Conservation (phyloP, 2,113 vertebrate species). For the Platycercus adscitus region DNA sequence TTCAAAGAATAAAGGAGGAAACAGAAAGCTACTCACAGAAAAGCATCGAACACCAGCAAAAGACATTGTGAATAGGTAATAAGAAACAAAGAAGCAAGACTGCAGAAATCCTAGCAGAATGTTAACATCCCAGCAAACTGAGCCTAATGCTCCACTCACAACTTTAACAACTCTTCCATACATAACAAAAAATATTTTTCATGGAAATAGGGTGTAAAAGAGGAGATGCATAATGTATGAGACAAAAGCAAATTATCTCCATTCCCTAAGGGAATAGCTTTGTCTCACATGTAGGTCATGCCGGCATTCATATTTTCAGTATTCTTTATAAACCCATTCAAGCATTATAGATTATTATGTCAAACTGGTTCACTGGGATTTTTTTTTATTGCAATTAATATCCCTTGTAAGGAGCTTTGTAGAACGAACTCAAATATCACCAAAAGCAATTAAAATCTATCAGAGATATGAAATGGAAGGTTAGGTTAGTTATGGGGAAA, state of each 20-base stretch:
- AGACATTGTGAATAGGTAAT: not conserved
- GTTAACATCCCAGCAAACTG: not conserved
- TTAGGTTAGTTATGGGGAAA: not conserved
- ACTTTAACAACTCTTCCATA: conserved; percentile 7
- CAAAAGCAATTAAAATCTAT: conserved; percentile 58
- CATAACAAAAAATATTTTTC: conserved; percentile 37
- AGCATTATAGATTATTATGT: conserved; percentile 64
- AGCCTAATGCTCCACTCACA: conserved; percentile 17
- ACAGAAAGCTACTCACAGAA: not conserved
- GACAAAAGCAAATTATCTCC: conserved; percentile 62
- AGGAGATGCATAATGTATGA: conserved; percentile 47
- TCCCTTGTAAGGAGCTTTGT: conserved; percentile 33
- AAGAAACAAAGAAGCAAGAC: not conserved
- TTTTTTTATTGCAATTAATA: conserved; percentile 67
- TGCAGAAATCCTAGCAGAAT: not conserved
- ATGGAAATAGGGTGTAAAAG: conserved; percentile 25
- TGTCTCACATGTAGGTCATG: conserved; percentile 65
- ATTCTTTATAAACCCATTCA: conserved; percentile 48
- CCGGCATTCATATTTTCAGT: conserved; percentile 38
- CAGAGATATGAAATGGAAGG: conserved; percentile 19
- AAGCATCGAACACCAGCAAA: not conserved
- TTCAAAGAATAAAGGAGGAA: not conserved
- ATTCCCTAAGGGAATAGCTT: conserved; percentile 51
- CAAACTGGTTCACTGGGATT: conserved; percentile 34
- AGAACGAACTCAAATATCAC: conserved; percentile 47